These are phyloP conservation scores for Papilio aristodemus DNA, from an alignment of 1,140 invertebrate genomes.

Conservation along the genomic window DNA sequence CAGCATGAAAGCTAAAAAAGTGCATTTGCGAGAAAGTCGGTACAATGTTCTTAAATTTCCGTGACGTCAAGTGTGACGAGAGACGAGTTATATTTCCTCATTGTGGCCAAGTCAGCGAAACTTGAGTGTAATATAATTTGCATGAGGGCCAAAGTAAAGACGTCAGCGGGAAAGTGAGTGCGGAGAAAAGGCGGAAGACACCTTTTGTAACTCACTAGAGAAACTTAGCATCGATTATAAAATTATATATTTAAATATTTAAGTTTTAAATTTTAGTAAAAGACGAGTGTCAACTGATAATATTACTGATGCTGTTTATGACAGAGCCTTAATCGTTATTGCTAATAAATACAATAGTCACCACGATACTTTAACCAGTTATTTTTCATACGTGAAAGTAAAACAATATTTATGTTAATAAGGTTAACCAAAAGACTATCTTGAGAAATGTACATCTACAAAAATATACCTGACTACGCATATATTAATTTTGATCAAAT, in stretches of 20 bases:
- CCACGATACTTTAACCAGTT: too few species aligned
- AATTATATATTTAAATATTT: neutral
- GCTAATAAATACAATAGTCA: too few species aligned
- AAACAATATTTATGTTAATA: too few species aligned
- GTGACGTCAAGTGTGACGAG: constrained; percentile 46
- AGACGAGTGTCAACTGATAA: neutral
- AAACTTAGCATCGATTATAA: constrained; percentile 33
- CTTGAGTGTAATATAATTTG: constrained; percentile 75
- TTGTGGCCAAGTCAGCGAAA: constrained; percentile 68
- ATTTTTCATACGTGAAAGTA: too few species aligned
- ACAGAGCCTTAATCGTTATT: too few species aligned
- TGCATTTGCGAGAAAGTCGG: constrained; percentile 30
- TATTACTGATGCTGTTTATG: too few species aligned
- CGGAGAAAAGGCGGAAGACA: neutral
- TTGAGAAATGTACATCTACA: too few species aligned
- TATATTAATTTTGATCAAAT: too few species aligned
- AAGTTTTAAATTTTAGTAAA: neutral
- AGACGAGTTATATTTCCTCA: constrained; percentile 62
- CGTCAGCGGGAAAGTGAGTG: constrained; percentile 47
- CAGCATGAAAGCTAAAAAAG: constrained; percentile 16
- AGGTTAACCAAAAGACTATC: too few species aligned
- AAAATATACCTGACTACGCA: too few species aligned
- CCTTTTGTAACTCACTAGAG: constrained; percentile 25
- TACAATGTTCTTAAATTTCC: constrained; percentile 38
- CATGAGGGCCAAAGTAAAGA: constrained; percentile 65